A percentile compares a stretch with the other conserved stretches of the same genome.
phyloP scores from a whole-genome alignment of 2,888 invertebrate species.

The Spialia ferax region DNA sequence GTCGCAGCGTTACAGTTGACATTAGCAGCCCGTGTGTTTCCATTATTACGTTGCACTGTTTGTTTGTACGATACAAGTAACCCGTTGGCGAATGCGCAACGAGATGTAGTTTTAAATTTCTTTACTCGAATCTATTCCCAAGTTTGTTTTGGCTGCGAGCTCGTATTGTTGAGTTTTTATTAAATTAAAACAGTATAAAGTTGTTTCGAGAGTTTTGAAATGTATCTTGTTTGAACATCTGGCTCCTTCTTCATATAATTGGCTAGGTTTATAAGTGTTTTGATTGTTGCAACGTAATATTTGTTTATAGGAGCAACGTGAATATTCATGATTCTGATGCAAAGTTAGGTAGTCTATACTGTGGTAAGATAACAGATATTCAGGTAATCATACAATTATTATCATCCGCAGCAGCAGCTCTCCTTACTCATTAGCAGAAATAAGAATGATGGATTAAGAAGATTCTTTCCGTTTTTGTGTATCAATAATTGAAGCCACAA shows the following conservation, averaged over 20 bases:
- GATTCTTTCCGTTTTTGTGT: no score
- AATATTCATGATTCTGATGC: no score
- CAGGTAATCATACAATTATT: no score
- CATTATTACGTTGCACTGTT: conserved; percentile 35
- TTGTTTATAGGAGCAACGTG: no score
- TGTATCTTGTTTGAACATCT: background rate
- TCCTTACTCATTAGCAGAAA: no score
- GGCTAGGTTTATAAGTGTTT: background rate
- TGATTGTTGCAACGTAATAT: background rate
- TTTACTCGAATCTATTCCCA: conserved; percentile 37
- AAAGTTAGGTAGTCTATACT: no score
- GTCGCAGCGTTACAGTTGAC: background rate
- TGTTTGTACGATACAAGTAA: conserved; percentile 33
- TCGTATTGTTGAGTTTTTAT: conserved; percentile 34
- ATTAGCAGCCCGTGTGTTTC: conserved; percentile 5
- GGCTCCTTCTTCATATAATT: background rate
- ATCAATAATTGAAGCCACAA: no score
- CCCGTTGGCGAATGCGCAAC: conserved; percentile 34
- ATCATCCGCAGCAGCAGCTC: no score
- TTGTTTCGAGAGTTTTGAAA: conserved; percentile 4
- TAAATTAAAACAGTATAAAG: conserved; percentile 26
- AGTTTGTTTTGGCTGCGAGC: conserved; percentile 32
- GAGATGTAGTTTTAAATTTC: conserved; percentile 40
- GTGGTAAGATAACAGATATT: no score
- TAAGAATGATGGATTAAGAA: no score